Conservation (phyloP, 2,888 invertebrate genomes). For the Cistogaster globosa region DNA sequence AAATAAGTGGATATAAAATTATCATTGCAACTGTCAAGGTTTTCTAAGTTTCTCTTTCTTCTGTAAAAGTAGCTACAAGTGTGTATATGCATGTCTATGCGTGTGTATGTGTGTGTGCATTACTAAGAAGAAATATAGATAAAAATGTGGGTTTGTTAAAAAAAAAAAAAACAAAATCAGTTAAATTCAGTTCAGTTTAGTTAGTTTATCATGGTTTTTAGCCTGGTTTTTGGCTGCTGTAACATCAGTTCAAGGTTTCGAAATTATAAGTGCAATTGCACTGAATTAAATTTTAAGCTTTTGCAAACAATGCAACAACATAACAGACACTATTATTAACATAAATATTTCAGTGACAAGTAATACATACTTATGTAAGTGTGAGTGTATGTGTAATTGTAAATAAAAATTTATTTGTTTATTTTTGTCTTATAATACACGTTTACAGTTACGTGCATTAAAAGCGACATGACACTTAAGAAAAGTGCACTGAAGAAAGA, state of each 20-base stretch:
- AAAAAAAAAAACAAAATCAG: background rate
- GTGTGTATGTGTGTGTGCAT: background rate
- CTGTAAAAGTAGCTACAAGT: background rate
- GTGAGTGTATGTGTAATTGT: background rate
- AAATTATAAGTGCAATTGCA: constrained; percentile 48
- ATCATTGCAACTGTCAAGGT: constrained; percentile 62
- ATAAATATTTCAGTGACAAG: constrained; percentile 49
- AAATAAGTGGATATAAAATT: constrained; percentile 58
- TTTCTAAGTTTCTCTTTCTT: constrained; percentile 9
- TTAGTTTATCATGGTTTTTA: constrained; percentile 55
- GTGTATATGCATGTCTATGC: background rate
- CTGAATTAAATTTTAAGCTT: constrained; percentile 47
- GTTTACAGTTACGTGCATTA: background rate
- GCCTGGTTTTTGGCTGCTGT: constrained; percentile 53
- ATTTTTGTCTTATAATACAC: background rate
- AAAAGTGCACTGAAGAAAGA: constrained; percentile 48
- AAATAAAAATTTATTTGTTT: background rate
- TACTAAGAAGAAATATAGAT: background rate
- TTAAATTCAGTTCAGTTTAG: constrained; percentile 43
- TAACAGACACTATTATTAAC: constrained; percentile 16
- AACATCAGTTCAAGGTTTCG: constrained; percentile 54
- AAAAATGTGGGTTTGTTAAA: constrained; percentile 7
- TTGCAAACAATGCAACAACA: background rate
- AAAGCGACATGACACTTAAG: constrained; percentile 45
- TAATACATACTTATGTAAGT: background rate